A percentile compares a stretch with the other conserved stretches of the same genome.
Evolutionary conservation across 1,140 invertebrate species (phyloP).

Genomic region (Drosophila arawakana): DNA sequence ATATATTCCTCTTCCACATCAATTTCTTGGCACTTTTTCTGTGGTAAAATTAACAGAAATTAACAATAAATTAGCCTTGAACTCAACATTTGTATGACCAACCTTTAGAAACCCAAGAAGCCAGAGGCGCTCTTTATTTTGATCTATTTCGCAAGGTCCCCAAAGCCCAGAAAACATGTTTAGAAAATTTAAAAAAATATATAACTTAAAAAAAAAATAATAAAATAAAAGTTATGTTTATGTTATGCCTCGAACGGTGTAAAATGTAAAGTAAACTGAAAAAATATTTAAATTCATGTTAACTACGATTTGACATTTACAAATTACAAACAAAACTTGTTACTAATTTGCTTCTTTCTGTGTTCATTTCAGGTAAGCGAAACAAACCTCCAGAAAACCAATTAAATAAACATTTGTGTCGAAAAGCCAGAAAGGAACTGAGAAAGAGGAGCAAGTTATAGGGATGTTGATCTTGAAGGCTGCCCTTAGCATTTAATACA

Average conservation of each 20-base stretch:
- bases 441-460: not conserved
- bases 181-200: not conserved
- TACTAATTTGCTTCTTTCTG: not conserved
- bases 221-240: no score
- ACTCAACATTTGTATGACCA: not conserved
- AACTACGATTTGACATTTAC: not conserved
- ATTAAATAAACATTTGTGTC: not conserved
- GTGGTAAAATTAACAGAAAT: not conserved
- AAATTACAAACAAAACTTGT: not conserved
- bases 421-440: not conserved
- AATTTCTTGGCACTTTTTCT: constrained; percentile 28
- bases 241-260: no score
- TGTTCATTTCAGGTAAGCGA: not conserved
- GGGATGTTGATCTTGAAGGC: not conserved
- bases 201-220: not conserved
- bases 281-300: no score
- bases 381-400: not conserved
- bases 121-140: not conserved
- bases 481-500: not conserved
- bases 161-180: not conserved
- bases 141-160: not conserved
- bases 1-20: constrained; percentile 23
- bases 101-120: not conserved
- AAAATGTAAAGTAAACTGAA: no score
- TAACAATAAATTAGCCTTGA: not conserved